Base-by-base conservation (phyloP, 1,140 invertebrate genomes). In the Lasioglossum baleicum region DNA sequence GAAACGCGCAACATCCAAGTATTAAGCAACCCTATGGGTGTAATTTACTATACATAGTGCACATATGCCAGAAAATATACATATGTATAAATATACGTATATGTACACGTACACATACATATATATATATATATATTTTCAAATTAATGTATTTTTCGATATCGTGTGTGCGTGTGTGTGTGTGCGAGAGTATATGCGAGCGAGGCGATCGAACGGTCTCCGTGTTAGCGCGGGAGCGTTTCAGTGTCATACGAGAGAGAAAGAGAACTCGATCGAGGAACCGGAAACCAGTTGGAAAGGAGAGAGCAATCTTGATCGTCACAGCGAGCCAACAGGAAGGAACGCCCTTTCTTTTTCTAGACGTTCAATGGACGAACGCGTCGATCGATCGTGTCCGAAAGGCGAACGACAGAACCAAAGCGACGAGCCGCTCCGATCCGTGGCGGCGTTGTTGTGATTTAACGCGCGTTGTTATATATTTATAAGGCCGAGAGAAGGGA, bases 121-220 rank as follows among this genome's bases (percentile, higher is more conserved):
- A 80, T 60, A 73, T 40, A 78, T 67, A 71, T 65, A 80, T 76
- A 83, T 86, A 83, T 86, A 83, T 87, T 85, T 87, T 87, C 83
- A 89, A 86, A 90, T 89, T 80, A 86, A 89, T 89, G 89, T 91
- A 91, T 91, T 91, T 91, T 91, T 91, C 87, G 83, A 91, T 84
- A 89, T 87, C 56, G 56, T 66, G 80, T 79, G 80, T 73, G 83
- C 17, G 80, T 82, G 80, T 75, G 83, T 17, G 51, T 53, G 15
- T 15, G 51, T 53, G 13, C 51, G 51, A 5, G 51, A 17, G 51
- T 17, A 15, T 15, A 15, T 17, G 51, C 17, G 51, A 20, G 51
- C 15, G 51, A 53, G 63, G 17, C 44, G 44, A 48, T 63, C 82
- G 66, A 65, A 63, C 66, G 65, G 65, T 81, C 26, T 80, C 35